Evolutionary conservation across 2,113 vertebrate genomes (phyloP).

Genomic region (Nesogale talazaci): DNA sequence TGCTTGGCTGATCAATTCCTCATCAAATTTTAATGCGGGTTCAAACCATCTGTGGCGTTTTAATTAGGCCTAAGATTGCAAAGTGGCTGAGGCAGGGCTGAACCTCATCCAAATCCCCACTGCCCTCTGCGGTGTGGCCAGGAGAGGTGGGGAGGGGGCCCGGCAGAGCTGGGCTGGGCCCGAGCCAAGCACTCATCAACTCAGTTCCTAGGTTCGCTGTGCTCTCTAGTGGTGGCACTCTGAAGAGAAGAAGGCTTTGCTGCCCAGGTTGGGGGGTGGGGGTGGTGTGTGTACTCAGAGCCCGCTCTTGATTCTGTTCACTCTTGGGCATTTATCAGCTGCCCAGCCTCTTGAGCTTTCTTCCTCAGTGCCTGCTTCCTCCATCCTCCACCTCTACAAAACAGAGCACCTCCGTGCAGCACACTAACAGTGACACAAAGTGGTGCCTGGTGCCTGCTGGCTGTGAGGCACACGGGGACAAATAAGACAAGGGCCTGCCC

Average conservation of each 20-base stretch:
- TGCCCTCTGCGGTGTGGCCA: slow-evolving; percentile 64
- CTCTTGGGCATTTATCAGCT: background rate
- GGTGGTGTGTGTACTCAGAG: no score
- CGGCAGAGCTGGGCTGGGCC: slow-evolving; percentile 65
- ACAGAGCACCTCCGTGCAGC: background rate
- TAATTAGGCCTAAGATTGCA: slow-evolving; percentile 92
- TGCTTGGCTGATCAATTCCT: slow-evolving; percentile 90
- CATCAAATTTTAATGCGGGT: slow-evolving; percentile 89
- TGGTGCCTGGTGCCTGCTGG: background rate
- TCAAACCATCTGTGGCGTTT: slow-evolving; percentile 87
- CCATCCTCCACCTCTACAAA: slow-evolving; percentile 1
- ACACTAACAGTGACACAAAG: background rate
- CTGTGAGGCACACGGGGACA: background rate
- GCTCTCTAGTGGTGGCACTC: slow-evolving; percentile 86
- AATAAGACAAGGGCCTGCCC: background rate
- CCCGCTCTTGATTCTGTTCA: background rate
- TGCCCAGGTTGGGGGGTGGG: no score
- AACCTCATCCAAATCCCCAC: slow-evolving; percentile 80
- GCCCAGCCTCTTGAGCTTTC: background rate
- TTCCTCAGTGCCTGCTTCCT: background rate
- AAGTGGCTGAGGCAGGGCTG: slow-evolving; percentile 83
- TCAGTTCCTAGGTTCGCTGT: slow-evolving; percentile 81
- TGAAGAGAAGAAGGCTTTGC: slow-evolving; percentile 21
- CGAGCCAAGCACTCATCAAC: slow-evolving; percentile 67
- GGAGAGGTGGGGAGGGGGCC: slow-evolving; percentile 18